Evolutionary conservation across 2,888 invertebrate species (phyloP), one percentile per base, ranked within the genome.

Genomic region (Pelosia muscerda): DNA sequence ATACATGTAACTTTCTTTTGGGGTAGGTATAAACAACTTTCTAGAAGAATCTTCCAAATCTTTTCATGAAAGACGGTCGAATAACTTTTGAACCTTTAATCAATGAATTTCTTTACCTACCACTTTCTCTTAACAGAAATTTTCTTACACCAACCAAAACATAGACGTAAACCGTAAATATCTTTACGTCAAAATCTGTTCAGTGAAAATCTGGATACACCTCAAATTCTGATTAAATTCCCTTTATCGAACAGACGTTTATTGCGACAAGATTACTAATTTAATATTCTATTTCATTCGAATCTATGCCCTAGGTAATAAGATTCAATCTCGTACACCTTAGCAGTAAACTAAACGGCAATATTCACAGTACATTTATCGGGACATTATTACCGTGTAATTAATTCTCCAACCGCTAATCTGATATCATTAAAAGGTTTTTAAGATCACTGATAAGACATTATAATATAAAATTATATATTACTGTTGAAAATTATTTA

Each of bases 351-450:
- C 25, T 13, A 5, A 22, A 55, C 13, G 54, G 3, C 6, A 10
- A 55, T 23, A 38, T 38, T 63, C 38, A 63, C 13, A 67, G 57
- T 28, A 59, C 76, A 76, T 73, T 76, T 66, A 74, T 76, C 63
- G 65, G 58, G 68, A 65, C 38, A 63, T 74, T 62, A 72, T 59
- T 70, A 63, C 71, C 25, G 65, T 74, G 65, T 72, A 73, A 81
- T 83, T 75, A 83, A 79, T 79, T 75, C 63, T 65, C 64, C 71
- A 77, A 69, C 22, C 68, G 64, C 70, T 73, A 72, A 67, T 73
- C 77, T 71, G 73, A 63, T 73, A 38, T 66, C 63, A 79, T 81
- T 81, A 79, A 76, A 81, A 69, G 42, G 61, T 66, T 71, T 72
- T 73, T 63, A 75, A 82, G 71, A 75, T 81, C 66, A 26, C 68